These are phyloP conservation scores for Cerastis leucographa DNA, from an alignment of 2,888 invertebrate genomes.

Conservation along the genomic window DNA sequence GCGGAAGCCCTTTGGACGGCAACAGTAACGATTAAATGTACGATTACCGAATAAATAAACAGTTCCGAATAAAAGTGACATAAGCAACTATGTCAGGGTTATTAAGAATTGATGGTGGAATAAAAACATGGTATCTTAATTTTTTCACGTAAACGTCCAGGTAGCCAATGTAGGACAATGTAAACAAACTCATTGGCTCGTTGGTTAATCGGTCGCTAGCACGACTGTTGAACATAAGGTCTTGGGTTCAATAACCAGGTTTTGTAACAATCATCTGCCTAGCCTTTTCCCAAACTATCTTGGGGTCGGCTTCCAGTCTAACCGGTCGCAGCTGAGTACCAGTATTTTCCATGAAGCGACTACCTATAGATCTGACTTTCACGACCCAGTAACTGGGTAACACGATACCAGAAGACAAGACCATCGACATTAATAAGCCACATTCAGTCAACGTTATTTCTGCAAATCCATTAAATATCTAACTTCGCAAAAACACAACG, in stretches of 20 bases:
- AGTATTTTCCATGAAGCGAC: background rate
- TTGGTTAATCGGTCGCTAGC: background rate
- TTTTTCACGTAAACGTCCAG: too few relatives aligned
- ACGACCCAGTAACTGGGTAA: background rate
- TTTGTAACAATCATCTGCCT: background rate
- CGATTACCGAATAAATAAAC: constrained; percentile 43
- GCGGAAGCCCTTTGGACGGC: constrained; percentile 39
- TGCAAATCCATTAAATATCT: background rate
- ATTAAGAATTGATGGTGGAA: constrained; percentile 22
- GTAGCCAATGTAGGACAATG: background rate
- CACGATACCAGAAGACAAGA: background rate
- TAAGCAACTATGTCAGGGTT: constrained; percentile 46
- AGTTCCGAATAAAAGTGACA: constrained; percentile 53
- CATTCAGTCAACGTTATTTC: background rate
- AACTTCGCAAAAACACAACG: background rate
- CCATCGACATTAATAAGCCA: background rate
- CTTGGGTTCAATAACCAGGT: background rate
- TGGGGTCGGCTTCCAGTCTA: background rate
- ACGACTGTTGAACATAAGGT: background rate
- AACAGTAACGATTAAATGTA: constrained; percentile 19
- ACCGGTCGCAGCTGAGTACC: background rate
- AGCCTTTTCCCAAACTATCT: background rate
- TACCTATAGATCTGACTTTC: background rate
- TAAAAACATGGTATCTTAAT: constrained; percentile 11
- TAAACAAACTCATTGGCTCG: constrained; percentile 4